Base-by-base conservation (phyloP, 30 jellyfish, hydroid and myxozoan species). In the Sanderia malayensis region DNA sequence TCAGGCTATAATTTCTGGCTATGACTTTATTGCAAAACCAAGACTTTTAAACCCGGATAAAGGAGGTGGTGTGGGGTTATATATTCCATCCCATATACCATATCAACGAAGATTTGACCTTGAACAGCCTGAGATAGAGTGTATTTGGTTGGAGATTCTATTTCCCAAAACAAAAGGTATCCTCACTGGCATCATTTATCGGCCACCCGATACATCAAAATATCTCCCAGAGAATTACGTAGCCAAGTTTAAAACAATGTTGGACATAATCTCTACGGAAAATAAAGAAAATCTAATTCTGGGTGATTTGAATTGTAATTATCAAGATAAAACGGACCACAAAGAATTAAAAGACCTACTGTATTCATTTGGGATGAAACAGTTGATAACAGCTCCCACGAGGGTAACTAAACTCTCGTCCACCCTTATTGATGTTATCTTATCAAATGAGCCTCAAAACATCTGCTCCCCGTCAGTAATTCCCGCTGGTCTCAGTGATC, bases 401-500 rank as follows among this genome's bases (percentile, higher is more conserved):
- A 71, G 83, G 72, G 52, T 71, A 25, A 71, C 83, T 24, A 71
- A 64, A 71, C 72, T 24, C 44, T 71, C 83, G 0, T 46, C 61
- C 44, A 70, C 70, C 31, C 64, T 49, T 8, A 49, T 49, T 49
- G 64, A 49, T 49, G 64, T 49, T 4, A 49, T 49, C 23, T 49
- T 69, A 44, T 44, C 70, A 45, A 70, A 64, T 47, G 58, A 23
- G 13, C 79, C 41, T n/a, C 58, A 31, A 28, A 73, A 73, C 31
- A 31, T 73, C 24, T 31, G 47, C 46, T 57, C 76, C 52, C 41
- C 71, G 55, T 58, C 72, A 57, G 93, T 81, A 33, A 59, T 81
- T 70, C 86, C 86, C 75, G 78, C 82, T 1, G 70, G 80, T 0
- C 69, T 82, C 18, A 68, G 88, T 57, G 94, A 82, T 72, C 94